Evolutionary conservation across 2,888 invertebrate genomes (phyloP), one percentile per base, ranked within the genome.

Genomic region (Blastobasis lacticolella): DNA sequence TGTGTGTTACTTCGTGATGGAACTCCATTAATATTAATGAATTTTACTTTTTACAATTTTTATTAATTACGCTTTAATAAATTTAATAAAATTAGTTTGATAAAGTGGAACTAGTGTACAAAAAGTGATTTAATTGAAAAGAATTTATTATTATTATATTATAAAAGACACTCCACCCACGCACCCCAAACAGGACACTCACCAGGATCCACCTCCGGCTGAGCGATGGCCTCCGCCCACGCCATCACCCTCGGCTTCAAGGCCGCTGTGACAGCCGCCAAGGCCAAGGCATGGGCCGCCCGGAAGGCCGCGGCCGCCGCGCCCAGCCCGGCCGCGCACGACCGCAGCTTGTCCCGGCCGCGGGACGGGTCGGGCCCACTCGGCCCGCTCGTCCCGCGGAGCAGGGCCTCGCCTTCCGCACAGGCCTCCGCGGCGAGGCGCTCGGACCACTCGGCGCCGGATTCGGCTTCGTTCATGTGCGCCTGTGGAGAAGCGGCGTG

Each of bases 391-490:
- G n/a, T n/a, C n/a, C n/a, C 46, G 5, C 75, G 1, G 92, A 90
- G 62, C 38, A 92, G 90, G 47, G 90, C 88, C 48, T 89, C 89
- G 23, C 94, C 94, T 71, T 93, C 94, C 51, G 90, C 90, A 63
- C 92, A 90, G 61, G 97, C 91, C 56, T 92, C 94, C 56, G 90
- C 90, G 67, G 95, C 95, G 41, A 99, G 86, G 0, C 96, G 94
- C 73, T 94, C 94, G 46, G 97, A 92, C 81, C 97, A 97, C 72
- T 97, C 97, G 57, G 94, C 94, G 62, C 97, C 96, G 46, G 94
- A 92, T 72, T 98, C 97, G 7, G 97, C 94, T 79, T 98, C 98
- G 79, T 96, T 97, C 60, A 97, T 79, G 66, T 95, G 93, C 37
- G 93, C 92, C 93, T 96, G 76, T 23, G 23, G 23, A 3, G 23